Base-by-base conservation (phyloP, 2,888 invertebrate genomes). In the Chrysolina americana region DNA sequence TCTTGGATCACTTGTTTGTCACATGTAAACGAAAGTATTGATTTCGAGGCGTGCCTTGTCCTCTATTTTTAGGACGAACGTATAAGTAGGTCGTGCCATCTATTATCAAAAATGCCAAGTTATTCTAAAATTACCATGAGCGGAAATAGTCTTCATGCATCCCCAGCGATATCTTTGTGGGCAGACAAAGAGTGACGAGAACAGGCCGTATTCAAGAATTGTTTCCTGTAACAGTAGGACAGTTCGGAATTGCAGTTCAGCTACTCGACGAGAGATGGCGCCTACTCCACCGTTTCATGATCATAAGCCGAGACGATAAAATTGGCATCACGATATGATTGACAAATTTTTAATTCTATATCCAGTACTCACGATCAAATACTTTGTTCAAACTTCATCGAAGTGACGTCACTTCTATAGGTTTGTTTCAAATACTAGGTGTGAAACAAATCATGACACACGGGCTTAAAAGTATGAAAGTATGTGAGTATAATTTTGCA, bases 61-160 rank as follows among this genome's bases (percentile, higher is more conserved):
- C n/a, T 63, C 56, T 50, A 9, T 53, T 66, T 74, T 74, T 74
- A 64, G 70, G 68, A 69, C 71, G 64, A 36, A 65, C 15, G 77
- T 76, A 77, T 78, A 77, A 80, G 79, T 75, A 76, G 74, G 76
- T 28, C 73, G 47, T 72, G 80, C 79, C 82, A 83, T 81, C 81
- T 82, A 78, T 76, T 79, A 78, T 70, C 78, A 79, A 79, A 81
- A 81, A 81, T 81, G 76, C 79, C 77, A 81, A 82, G 73, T 75
- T 65, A 64, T 17, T 68, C 50, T 48, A 59, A 63, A 68, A 68
- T 53, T 41, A 15, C 2, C 3, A 10, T 3, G 59, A 28, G 6
- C 23, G 19, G 10, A 68, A 47, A 3, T 0, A 23, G 13, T 28
- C 19, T 41, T 2, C 19, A 0, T 41, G 19, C 15, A 0, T 3